Conservation (phyloP, 2,888 invertebrate genomes). For the Microchrysa polita region DNA sequence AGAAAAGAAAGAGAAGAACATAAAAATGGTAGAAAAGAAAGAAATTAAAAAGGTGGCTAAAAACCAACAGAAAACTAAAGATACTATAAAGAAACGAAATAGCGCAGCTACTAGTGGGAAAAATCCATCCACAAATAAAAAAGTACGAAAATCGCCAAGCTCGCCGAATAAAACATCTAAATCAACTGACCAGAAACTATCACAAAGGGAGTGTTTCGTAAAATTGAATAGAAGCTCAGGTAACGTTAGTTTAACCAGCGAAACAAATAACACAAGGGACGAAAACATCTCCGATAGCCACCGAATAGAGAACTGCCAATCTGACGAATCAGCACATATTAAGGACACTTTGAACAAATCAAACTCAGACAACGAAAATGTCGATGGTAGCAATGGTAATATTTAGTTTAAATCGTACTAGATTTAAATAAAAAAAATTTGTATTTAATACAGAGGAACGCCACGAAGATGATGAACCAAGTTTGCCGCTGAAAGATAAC, state of each 20-base stretch:
- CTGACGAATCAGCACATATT: no score
- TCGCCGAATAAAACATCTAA: not conserved
- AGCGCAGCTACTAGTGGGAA: not conserved
- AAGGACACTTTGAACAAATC: no score
- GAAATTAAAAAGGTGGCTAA: not conserved
- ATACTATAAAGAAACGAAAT: not conserved
- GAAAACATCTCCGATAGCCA: not conserved
- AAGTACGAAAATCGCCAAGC: not conserved
- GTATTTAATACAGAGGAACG: no score
- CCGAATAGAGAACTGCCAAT: no score
- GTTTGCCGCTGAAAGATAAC: no score
- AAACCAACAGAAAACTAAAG: not conserved
- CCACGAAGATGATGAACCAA: no score
- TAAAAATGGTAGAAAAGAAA: not conserved
- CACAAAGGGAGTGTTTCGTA: conserved; percentile 14
- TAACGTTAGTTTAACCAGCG: not conserved
- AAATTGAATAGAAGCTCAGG: conserved; percentile 22
- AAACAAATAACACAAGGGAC: not conserved
- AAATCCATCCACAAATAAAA: not conserved
- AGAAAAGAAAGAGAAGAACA: not conserved
- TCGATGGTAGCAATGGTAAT: not conserved
- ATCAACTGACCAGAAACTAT: not conserved
- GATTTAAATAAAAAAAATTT: no score
- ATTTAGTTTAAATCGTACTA: no score
- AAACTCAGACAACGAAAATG: not conserved